Conservation (phyloP, 2,797 vertebrate species). For the Bucorvus abyssinicus region DNA sequence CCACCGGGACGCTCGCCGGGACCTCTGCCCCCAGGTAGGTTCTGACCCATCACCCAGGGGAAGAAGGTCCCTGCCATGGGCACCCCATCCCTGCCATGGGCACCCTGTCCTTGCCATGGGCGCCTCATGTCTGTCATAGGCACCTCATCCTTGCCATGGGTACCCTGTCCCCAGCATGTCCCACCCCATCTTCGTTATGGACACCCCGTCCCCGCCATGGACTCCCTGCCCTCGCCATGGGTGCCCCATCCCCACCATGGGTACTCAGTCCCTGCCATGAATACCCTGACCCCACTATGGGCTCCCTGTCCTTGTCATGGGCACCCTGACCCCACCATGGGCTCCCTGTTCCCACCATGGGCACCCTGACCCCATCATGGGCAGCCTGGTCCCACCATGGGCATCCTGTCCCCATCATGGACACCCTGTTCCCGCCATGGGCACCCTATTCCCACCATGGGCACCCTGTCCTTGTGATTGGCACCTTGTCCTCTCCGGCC, state of each 20-base stretch:
- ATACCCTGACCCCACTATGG: too few species aligned
- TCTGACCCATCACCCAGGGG: fast-evolving
- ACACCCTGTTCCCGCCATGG: neutral
- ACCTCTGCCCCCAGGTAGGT: constrained; percentile 76
- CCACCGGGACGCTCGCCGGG: constrained; percentile 54
- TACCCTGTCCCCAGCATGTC: fast-evolving
- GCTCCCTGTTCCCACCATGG: too few species aligned
- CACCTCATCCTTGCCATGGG: neutral
- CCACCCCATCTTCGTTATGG: too few species aligned
- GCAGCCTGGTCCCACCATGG: too few species aligned
- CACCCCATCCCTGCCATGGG: neutral
- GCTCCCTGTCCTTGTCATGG: neutral
- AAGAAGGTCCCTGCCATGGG: neutral
- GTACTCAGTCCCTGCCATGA: neutral
- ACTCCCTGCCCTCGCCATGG: fast-evolving
- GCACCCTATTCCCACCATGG: too few species aligned
- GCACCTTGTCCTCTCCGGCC: too few species aligned
- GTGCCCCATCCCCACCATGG: too few species aligned
- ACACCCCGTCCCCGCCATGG: neutral
- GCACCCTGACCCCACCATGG: too few species aligned
- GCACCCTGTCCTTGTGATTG: too few species aligned
- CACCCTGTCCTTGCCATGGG: too few species aligned
- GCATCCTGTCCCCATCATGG: neutral
- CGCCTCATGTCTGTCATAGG: neutral
- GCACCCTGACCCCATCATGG: too few species aligned